Evolutionary conservation across 2,888 invertebrate species (phyloP).

Genomic region (Campoplex capitator): DNA sequence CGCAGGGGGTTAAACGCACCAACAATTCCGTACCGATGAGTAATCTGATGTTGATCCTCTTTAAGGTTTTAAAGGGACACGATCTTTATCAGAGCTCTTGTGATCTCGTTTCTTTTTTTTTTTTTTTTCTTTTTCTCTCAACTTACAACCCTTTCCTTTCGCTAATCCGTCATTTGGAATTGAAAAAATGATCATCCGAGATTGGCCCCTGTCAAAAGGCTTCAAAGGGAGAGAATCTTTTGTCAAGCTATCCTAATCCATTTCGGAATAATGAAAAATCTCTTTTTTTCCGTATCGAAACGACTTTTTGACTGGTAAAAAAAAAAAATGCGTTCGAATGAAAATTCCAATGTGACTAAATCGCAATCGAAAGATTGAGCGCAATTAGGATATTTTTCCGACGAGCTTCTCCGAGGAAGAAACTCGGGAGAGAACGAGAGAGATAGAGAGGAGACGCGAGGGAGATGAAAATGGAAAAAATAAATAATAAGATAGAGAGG

Average conservation of each 20-base stretch:
- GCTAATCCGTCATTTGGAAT: not conserved
- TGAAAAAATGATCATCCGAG: not conserved
- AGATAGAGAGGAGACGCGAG: not conserved
- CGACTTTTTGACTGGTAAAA: too few species aligned
- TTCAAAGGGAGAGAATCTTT: not conserved
- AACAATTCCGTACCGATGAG: conserved; percentile 48
- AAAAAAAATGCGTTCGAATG: too few species aligned
- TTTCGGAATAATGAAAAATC: too few species aligned
- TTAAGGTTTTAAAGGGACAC: conserved; percentile 45
- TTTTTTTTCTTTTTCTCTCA: not conserved
- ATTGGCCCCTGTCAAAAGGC: not conserved
- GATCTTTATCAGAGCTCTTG: not conserved
- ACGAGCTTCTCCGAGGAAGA: not conserved
- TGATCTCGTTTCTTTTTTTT: not conserved
- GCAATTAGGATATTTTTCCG: conserved; percentile 40
- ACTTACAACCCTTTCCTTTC: not conserved
- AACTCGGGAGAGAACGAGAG: not conserved
- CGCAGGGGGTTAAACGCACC: conserved; percentile 49
- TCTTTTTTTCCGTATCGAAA: too few species aligned
- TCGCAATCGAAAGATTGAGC: conserved; percentile 44
- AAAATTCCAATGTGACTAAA: not conserved
- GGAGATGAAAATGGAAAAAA: conserved; percentile 52
- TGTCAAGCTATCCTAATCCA: not conserved
- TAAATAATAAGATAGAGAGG: conserved; percentile 57
- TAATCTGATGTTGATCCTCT: conserved; percentile 25